A percentile compares a stretch with the other conserved stretches of the same genome.
Conservation (phyloP, 1,140 invertebrate species). For the Drosophila quadrilineata region DNA sequence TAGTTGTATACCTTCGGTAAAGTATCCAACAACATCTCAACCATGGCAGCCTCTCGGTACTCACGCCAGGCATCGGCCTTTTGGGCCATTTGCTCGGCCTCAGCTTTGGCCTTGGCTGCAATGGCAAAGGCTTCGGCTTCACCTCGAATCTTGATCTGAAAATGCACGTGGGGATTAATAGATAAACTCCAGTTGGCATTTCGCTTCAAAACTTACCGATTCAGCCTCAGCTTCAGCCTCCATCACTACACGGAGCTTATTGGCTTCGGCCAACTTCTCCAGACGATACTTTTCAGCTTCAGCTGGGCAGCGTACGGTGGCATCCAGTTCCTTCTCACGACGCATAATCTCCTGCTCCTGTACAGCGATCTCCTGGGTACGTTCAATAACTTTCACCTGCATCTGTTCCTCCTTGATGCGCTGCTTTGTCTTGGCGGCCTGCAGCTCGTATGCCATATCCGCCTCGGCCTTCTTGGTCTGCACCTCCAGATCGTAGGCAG, state of each 20-base stretch:
- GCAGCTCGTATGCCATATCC: slow-evolving; percentile 95
- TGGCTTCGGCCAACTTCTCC: slow-evolving; percentile 96
- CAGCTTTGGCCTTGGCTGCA: slow-evolving; percentile 95
- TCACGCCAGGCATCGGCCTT: slow-evolving; percentile 98
- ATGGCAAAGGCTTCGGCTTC: slow-evolving; percentile 97
- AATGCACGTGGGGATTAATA: not conserved
- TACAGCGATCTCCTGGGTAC: slow-evolving; percentile 94
- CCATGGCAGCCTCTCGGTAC: slow-evolving; percentile 97
- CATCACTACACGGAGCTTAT: slow-evolving; percentile 90
- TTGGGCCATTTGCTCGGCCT: slow-evolving; percentile 97
- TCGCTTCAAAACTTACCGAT: slow-evolving; percentile 83
- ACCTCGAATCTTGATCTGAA: slow-evolving; percentile 84
- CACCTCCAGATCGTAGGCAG: slow-evolving; percentile 97
- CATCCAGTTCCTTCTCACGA: slow-evolving; percentile 93
- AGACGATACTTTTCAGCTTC: slow-evolving; percentile 96
- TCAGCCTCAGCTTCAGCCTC: slow-evolving; percentile 98
- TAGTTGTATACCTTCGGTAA: slow-evolving; percentile 92
- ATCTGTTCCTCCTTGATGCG: slow-evolving; percentile 98
- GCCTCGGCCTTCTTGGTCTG: slow-evolving; percentile 97
- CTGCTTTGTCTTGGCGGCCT: slow-evolving; percentile 98
- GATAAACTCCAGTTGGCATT: not conserved
- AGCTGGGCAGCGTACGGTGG: slow-evolving; percentile 93
- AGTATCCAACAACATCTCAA: slow-evolving; percentile 98
- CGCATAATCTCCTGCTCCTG: slow-evolving; percentile 94
- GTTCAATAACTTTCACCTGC: slow-evolving; percentile 96